Percentiles rank a stretch among this genome's conserved stretches.
Conservation (phyloP, 37 sponge, comb jelly and placozoan species). For the Eunapius fragilis region DNA sequence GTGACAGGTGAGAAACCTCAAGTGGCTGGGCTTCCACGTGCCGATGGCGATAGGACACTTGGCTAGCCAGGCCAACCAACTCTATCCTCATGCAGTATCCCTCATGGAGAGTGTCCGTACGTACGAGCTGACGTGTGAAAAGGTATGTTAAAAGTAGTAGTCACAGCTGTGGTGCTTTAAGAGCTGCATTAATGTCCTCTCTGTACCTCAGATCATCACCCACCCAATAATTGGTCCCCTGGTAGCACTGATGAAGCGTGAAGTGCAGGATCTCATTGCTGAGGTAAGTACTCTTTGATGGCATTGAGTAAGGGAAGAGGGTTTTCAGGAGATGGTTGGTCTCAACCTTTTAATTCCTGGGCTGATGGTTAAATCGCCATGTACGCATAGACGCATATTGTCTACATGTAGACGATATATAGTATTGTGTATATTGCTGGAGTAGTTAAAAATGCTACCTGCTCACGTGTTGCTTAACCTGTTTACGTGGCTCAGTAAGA, state of each 20-base stretch:
- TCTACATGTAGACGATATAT: no score
- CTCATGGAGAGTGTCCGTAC: conserved; percentile 95
- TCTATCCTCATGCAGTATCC: conserved; percentile 96
- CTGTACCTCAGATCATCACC: conserved; percentile 63
- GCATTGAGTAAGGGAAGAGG: no score
- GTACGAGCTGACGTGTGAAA: conserved; percentile 93
- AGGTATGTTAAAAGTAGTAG: conserved; percentile 38
- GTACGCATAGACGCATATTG: no score
- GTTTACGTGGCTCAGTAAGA: no score
- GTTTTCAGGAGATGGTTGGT: no score
- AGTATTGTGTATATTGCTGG: no score
- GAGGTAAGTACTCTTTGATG: conserved; percentile 36
- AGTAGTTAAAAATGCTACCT: no score
- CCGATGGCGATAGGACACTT: conserved; percentile 89
- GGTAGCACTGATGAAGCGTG: conserved; percentile 79
- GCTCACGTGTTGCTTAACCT: no score
- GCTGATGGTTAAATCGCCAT: no score
- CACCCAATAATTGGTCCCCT: conserved; percentile 52
- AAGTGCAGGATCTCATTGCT: conserved; percentile 70
- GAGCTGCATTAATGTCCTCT: no score
- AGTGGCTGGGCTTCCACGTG: conserved; percentile 89
- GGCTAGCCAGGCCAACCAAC: conserved; percentile 95
- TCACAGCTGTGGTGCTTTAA: no score
- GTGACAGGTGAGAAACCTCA: conserved; percentile 79
- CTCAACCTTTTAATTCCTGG: no score